phyloP scores from a whole-genome alignment of 2,113 vertebrate genomes.

The Cryptomyrus ogoouensis region DNA sequence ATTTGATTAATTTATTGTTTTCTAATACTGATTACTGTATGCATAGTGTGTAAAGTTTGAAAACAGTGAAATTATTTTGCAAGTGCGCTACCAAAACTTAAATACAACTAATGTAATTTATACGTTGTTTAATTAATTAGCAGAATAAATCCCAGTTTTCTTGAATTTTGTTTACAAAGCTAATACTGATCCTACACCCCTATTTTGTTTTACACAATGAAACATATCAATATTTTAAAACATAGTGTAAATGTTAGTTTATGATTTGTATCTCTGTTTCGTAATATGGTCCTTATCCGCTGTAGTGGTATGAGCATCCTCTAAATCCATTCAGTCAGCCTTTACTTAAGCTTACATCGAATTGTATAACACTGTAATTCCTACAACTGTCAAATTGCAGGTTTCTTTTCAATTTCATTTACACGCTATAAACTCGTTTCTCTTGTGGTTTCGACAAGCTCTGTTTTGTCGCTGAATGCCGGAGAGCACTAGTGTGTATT shows the following conservation, averaged over 20 bases:
- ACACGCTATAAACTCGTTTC: constrained; percentile 44
- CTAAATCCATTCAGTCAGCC: constrained; percentile 23
- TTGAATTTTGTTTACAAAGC: background rate
- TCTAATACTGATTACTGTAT: constrained; percentile 81
- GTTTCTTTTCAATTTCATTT: constrained; percentile 49
- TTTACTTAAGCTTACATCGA: constrained; percentile 31
- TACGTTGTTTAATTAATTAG: background rate
- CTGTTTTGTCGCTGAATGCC: constrained; percentile 45
- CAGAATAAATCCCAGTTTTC: background rate
- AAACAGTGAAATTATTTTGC: constrained; percentile 94
- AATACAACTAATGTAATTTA: background rate
- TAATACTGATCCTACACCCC: background rate
- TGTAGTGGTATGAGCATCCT: background rate
- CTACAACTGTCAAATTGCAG: constrained; percentile 37
- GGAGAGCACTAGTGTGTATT: constrained; percentile 46
- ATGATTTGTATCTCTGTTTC: constrained; percentile 15
- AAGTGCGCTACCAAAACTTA: constrained; percentile 58
- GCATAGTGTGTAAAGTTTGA: constrained; percentile 87
- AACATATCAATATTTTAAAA: background rate
- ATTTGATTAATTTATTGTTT: constrained; percentile 96
- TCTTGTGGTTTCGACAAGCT: constrained; percentile 40
- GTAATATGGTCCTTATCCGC: background rate
- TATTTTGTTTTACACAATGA: background rate
- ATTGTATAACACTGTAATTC: constrained; percentile 40
- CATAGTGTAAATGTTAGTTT: background rate